Evolutionary conservation across 2,797 vertebrate genomes (phyloP), one percentile per base, ranked within the genome.

Genomic region (Lemur catta): DNA sequence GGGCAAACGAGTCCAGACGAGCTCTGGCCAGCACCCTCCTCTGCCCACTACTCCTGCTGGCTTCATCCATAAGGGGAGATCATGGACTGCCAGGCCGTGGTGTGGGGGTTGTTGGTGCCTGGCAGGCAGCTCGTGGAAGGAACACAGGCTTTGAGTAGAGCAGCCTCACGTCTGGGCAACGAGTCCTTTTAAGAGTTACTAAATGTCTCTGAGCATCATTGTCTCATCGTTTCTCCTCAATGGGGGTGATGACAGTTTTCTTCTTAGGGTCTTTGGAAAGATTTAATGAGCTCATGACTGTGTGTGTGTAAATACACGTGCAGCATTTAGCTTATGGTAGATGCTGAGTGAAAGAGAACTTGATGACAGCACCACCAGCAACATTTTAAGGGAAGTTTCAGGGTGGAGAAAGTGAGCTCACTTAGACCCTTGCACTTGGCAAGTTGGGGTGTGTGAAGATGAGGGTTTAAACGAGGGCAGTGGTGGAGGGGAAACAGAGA

Each of bases 331-430:
- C 28, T 26, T 18, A 2, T 30, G 15, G 48, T 28, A 61, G 33
- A 43, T 35, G 33, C 38, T 35, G 61, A 50, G 33, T 43, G 7
- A 30, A 22, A 46, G 2, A 24, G 43, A 14, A 10, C 14, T 0
- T 0, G 8, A 18, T 24, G 9, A 3, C 12, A 1, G 28, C 52
- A 50, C 22, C 24, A 4, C 8, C 9, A 35, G 26, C 35, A 18
- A 3, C 26, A 48, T 35, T 80, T 63, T 72, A 15, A 20, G 72
- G 43, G 43, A 17, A 8, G 5, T 7, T 9, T 7, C 5, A 72
- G 46, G 14, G 6, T 4, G 30, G 35, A 43, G 79, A 50, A 35
- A 28, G 24, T 18, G 20, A 15, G 30, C 18, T 52, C 13, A 43
- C 18, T 43, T 17, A 28, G 14, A 38, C 38, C n/a, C 17, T 63